Percentiles rank a stretch among this genome's conserved stretches.
Conservation (phyloP, 2,888 invertebrate genomes). For the Marronus borbonicus region DNA sequence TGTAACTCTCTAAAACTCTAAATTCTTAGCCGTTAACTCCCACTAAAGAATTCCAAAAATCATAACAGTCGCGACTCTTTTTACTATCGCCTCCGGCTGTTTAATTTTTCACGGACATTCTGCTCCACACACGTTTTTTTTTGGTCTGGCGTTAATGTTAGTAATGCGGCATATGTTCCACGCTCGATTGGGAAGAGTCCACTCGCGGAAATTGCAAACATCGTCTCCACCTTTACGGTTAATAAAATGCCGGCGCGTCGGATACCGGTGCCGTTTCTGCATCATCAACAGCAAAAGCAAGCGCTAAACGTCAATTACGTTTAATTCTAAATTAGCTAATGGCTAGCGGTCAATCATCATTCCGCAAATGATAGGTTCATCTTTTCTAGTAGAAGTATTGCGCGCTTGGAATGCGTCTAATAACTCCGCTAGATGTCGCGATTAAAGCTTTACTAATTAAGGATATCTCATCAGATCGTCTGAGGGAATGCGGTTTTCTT, state of each 20-base stretch:
- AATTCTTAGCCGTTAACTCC: too few relatives aligned
- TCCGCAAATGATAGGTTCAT: conserved; percentile 3
- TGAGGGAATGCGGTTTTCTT: neutral
- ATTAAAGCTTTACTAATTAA: conserved; percentile 14
- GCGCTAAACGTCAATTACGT: conserved; percentile 11
- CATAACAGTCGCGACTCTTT: too few relatives aligned
- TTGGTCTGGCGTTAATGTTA: neutral
- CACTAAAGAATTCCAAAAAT: too few relatives aligned
- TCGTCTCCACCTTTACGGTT: conserved; percentile 14
- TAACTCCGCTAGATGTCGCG: neutral
- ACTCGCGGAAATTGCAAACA: conserved; percentile 2
- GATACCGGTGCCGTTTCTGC: neutral
- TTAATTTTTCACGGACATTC: too few relatives aligned
- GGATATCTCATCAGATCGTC: neutral
- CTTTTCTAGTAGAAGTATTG: conserved; percentile 1
- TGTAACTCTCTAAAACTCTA: too few relatives aligned
- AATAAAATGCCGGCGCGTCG: conserved; percentile 3
- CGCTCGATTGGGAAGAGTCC: neutral
- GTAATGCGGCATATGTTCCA: neutral
- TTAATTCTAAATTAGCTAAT: conserved; percentile 17
- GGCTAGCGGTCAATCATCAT: conserved; percentile 15
- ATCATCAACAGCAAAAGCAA: neutral
- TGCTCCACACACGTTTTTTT: too few relatives aligned
- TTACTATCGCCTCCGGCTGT: too few relatives aligned
- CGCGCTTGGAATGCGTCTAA: neutral